These are phyloP conservation scores for Drosophila prosaltans DNA, from an alignment of 1,140 invertebrate species.

Conservation along the genomic window DNA sequence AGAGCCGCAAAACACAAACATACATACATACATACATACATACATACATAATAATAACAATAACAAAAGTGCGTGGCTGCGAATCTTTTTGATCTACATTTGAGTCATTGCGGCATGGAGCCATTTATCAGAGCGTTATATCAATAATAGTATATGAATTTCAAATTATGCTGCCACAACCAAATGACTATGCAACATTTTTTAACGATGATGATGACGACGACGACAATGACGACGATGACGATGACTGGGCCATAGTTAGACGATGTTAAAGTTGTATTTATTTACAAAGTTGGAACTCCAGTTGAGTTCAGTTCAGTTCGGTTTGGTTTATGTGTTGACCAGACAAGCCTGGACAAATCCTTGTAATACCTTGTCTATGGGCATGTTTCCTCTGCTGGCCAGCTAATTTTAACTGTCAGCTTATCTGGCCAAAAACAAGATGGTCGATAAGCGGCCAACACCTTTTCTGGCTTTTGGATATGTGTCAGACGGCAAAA, in stretches of 20 bases:
- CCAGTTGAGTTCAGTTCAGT: background rate
- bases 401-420: conserved; percentile 82
- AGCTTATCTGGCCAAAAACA: conserved; percentile 72
- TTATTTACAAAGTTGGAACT: background rate
- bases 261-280: background rate
- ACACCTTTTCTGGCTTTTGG: conserved; percentile 50
- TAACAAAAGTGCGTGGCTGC: conserved; percentile 45
- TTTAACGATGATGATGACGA: conserved; percentile 1
- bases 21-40: background rate
- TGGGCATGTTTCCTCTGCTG: conserved; percentile 70
- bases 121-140: conserved; percentile 74
- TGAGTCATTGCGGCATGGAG: conserved; percentile 49
- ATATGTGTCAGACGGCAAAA: conserved; percentile 14
- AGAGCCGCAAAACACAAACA: background rate
- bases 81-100: conserved; percentile 66
- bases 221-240: background rate
- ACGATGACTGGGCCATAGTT: background rate
- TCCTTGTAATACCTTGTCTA: conserved; percentile 79
- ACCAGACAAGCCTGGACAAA: conserved; percentile 39
- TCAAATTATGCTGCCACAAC: conserved; percentile 44
- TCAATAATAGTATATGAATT: conserved; percentile 74
- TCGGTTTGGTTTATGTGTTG: conserved; percentile 28
- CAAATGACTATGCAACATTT: conserved; percentile 52
- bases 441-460: conserved; percentile 62
- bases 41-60: background rate